Percentiles rank a stretch among this genome's conserved stretches.
These are phyloP conservation scores for Graptemys geographica DNA, from an alignment of 2,797 vertebrate genomes.

Conservation along the genomic window DNA sequence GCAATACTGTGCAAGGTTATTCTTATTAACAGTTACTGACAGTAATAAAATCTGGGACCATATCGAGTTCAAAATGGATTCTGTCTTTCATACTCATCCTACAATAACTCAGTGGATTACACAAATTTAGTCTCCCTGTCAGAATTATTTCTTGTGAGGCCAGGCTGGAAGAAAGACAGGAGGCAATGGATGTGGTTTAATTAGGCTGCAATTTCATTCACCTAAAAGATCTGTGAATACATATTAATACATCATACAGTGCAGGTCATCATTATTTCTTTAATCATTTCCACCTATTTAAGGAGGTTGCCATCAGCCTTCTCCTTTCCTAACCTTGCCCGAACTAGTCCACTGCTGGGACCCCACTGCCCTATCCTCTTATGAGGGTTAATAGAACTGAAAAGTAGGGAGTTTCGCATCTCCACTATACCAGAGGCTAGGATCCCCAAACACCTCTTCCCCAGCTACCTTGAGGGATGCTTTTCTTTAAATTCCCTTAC, in stretches of 20 bases:
- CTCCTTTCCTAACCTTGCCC: not conserved
- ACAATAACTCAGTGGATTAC: not conserved
- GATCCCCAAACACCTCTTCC: not conserved
- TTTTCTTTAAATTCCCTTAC: not conserved
- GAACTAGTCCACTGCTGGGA: not conserved
- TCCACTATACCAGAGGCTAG: not conserved
- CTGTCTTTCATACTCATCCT: not conserved
- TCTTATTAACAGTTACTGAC: slow-evolving; percentile 16
- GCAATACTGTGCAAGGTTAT: slow-evolving; percentile 30
- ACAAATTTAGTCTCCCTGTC: not conserved
- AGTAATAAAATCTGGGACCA: slow-evolving; percentile 9
- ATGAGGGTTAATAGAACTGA: not conserved
- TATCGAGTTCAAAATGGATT: slow-evolving; percentile 10
- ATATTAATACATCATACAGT: not conserved
- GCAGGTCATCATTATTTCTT: not conserved
- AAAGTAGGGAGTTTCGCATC: not conserved
- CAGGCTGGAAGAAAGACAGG: not conserved
- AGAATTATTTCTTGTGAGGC: not conserved
- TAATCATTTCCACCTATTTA: not conserved
- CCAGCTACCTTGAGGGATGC: not conserved
- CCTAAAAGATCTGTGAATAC: not conserved
- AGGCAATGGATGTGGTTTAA: not conserved
- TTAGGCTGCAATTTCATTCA: not conserved
- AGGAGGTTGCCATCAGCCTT: not conserved
- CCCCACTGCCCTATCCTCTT: not conserved